Base-by-base conservation (phyloP, 2,888 invertebrate species). In the Panopea generosa region DNA sequence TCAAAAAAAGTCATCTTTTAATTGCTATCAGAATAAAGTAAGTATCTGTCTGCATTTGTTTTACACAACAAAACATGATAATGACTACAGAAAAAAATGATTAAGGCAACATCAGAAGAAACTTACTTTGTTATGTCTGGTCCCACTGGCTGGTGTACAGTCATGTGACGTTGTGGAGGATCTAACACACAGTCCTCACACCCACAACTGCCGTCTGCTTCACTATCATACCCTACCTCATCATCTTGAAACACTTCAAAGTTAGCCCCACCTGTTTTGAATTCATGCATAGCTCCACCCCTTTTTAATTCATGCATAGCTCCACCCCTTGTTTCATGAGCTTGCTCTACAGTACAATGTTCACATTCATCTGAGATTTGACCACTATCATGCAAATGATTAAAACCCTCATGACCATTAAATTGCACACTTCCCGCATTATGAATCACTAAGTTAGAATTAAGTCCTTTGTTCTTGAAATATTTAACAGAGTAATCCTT, bases 351-450 rank as follows among this genome's bases (percentile, higher is more conserved):
- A 43, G 27, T 33, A 11, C 33, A 33, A 11, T 33, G 22, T 43
- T 22, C 50, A 38, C 38, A 33, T 33, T 33, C 33, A 33, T 33
- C 33, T 33, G 33, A 33, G 4, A 33, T 33, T 11, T 33, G 33
- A 11, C 33, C 33, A 33, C 33, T 18, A 26, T 24, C 26, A n/a
- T 52, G 14, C 0, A 40, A 24, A 55, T 55, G 18, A n/a, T 33
- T 43, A 18, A 7, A 16, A 3, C 47, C 57, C 43, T 65, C 52
- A 33, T 29, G 22, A 40, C 57, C 55, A 59, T 29, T 26, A 24
- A 59, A 57, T 59, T 65, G 63, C 71, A 71, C 55, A 70, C 43
- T 49, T 7, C 56, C 57, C 40, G 43, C 24, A 50, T 59, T 57
- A 14, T 65, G 57, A 45, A 60, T 26, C 1, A 33, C 27, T 14